Evolutionary conservation across 2,797 vertebrate species (phyloP), one percentile per base, ranked within the genome.

Genomic region (Myripristis murdjan): DNA sequence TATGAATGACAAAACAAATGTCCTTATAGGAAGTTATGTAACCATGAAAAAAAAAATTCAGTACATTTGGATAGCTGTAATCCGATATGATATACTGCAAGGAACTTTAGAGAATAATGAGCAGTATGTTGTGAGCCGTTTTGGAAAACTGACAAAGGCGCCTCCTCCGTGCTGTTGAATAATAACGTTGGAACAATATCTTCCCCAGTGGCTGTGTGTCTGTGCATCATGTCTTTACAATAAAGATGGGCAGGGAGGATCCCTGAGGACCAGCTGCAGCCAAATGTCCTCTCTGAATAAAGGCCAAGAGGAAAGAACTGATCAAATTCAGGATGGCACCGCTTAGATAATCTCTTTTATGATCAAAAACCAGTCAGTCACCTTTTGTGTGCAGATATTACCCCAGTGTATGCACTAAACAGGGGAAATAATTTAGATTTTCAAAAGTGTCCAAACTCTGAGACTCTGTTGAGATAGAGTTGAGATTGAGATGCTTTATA

Each of bases 261-360:
- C 70, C 53, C 52, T 1, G 5, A 78, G 61, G 64, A 58, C 22
- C 44, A 8, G 31, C 24, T 33, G 3, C 12, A 18, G 28, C 64
- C 60, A 44, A 64, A 56, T 9, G 24, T 49, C 68, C 58, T 74
- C 81, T 86, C 81, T 73, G 49, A 20, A 15, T 54, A 15, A 75
- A 55, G 18, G n/a, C 23, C 51, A 66, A 68, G 65, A 68, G 53
- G 3, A 62, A 31, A 55, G 59, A 77, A 7, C 2, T 16, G 57
- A 81, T 82, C 41, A 44, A 54, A 68, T 72, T 67, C 2, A 56
- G 33, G 43, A 51, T 72, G 16, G 64, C 31, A 66, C 8, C 16
- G 16, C 14, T 1, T 9, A 57, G 14, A n/a, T 22, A 26, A 58
- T 58, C 31, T 35, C 24, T 52, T 20, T 9, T 39, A 15, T 18